These are phyloP conservation scores for Ambastaia sidthimunki DNA, from an alignment of 2,797 vertebrate genomes.

Conservation along the genomic window DNA sequence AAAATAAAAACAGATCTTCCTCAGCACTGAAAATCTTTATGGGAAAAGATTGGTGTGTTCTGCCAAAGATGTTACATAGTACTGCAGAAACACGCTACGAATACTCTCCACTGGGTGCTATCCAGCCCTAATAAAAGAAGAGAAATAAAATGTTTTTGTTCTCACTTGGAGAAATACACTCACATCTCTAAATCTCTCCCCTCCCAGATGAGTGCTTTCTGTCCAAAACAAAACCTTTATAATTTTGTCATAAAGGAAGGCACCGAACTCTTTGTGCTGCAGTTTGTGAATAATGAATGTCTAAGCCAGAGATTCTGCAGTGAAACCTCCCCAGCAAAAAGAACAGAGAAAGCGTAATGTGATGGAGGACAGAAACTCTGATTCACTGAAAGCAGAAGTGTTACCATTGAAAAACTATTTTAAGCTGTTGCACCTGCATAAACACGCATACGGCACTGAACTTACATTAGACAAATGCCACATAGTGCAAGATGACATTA, in stretches of 20 bases:
- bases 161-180: constrained; percentile 31
- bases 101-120: constrained; percentile 41
- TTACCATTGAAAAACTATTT: constrained; percentile 9
- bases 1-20: constrained; percentile 46
- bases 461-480: constrained; percentile 1
- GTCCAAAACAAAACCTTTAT: constrained; percentile 51
- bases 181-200: constrained; percentile 32
- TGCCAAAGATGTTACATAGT: constrained; percentile 54
- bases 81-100: constrained; percentile 41
- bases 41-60: constrained; percentile 41
- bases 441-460: neutral
- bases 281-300: constrained; percentile 44
- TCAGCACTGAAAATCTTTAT: constrained; percentile 43
- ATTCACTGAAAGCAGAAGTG: constrained; percentile 25
- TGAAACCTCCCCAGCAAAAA: constrained; percentile 19
- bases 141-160: constrained; percentile 53
- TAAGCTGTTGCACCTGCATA: constrained; percentile 42
- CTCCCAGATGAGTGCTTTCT: constrained; percentile 45
- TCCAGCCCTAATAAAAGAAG: constrained; percentile 44
- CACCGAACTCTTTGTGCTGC: constrained; percentile 26
- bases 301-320: constrained; percentile 14
- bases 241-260: constrained; percentile 46
- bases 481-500: neutral
- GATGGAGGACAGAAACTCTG: constrained; percentile 21
- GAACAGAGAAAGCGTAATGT: constrained; percentile 7